Conservation (phyloP, 2,888 invertebrate species). For the Pseudoips prasinana region DNA sequence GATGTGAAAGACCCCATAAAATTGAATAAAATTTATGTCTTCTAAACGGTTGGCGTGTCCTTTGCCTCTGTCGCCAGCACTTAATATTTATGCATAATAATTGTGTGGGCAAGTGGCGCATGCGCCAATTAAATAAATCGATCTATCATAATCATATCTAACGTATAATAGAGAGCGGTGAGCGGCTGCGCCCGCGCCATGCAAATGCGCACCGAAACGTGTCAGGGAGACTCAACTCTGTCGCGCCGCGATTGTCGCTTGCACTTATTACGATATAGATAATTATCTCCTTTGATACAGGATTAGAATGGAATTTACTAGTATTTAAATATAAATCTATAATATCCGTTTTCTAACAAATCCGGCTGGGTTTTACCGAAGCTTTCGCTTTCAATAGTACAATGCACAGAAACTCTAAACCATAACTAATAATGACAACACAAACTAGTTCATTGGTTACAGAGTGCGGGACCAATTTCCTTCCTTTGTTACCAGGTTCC, state of each 20-base stretch:
- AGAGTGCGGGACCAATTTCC: slow-evolving; percentile 17
- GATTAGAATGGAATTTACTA: slow-evolving; percentile 17
- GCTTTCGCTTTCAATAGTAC: slow-evolving; percentile 22
- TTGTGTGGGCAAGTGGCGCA: slow-evolving; percentile 41
- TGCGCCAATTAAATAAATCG: slow-evolving; percentile 50
- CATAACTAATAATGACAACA: slow-evolving; percentile 26
- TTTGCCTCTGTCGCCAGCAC: slow-evolving; percentile 31
- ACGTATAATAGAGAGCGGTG: slow-evolving; percentile 38
- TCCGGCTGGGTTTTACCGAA: slow-evolving; percentile 4
- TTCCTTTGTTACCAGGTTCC: slow-evolving; percentile 19
- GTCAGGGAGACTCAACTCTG: slow-evolving; percentile 47
- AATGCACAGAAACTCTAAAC: slow-evolving; percentile 19
- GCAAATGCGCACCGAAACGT: slow-evolving; percentile 47
- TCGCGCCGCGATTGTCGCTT: slow-evolving; percentile 15
- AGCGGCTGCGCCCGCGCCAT: slow-evolving; percentile 42
- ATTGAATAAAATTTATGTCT: slow-evolving; percentile 31
- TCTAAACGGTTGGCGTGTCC: slow-evolving; percentile 37
- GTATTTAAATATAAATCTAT: slow-evolving; percentile 17
- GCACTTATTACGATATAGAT: slow-evolving; percentile 21
- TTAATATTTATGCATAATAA: slow-evolving; percentile 34
- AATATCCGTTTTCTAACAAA: slow-evolving; percentile 10
- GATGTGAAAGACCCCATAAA: slow-evolving; percentile 39
- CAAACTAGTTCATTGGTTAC: slow-evolving; percentile 20
- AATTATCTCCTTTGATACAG: slow-evolving; percentile 18
- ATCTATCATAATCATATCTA: slow-evolving; percentile 53